Base-by-base conservation (phyloP, 2,797 vertebrate genomes). In the Crenichthys baileyi region DNA sequence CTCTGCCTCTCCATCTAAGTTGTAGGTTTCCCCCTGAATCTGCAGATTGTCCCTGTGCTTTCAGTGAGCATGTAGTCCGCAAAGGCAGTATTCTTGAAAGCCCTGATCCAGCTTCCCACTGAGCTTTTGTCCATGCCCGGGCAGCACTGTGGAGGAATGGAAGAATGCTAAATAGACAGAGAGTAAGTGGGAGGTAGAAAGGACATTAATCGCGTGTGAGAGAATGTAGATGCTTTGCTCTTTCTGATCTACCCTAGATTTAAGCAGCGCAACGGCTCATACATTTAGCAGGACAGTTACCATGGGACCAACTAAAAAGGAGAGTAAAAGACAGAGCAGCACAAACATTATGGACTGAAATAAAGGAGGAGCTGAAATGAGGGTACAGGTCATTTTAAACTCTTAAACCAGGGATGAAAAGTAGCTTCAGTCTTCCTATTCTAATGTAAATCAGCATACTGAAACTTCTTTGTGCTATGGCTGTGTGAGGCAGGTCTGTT, bases 61-160 rank as follows among this genome's bases (percentile, higher is more conserved):
- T 75, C 36, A 73, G 6, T 6, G 70, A 85, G 68, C 93, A 90
- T 75, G 80, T 89, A 89, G 90, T 88, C 88, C 5, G 48, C 92
- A 90, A 86, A 84, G 90, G 90, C 85, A 94, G 94, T 94, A 94
- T 93, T 91, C 89, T 85, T 94, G 92, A 95, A 93, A 95, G 94
- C 95, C 85, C 88, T 89, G 44, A 9, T 84, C 84, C 63, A 29
- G 86, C 87, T 89, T 92, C 94, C 93, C 90, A 92, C 89, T 53
- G 87, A 91, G 94, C 92, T 89, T 91, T 95, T 94, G 91, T 95
- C 84, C 82, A 26, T 18, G 78, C 72, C 73, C 4, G 6, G 44
- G 85, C 85, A 77, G 78, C 83, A 73, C 85, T 75, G 78, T 76
- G 83, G 81, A 85, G 88, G 83, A 89, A 89, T 85, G 84, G 80